Evolutionary conservation across 2,113 vertebrate species (phyloP), one percentile per base, ranked within the genome.

Genomic region (Ochotona princeps): DNA sequence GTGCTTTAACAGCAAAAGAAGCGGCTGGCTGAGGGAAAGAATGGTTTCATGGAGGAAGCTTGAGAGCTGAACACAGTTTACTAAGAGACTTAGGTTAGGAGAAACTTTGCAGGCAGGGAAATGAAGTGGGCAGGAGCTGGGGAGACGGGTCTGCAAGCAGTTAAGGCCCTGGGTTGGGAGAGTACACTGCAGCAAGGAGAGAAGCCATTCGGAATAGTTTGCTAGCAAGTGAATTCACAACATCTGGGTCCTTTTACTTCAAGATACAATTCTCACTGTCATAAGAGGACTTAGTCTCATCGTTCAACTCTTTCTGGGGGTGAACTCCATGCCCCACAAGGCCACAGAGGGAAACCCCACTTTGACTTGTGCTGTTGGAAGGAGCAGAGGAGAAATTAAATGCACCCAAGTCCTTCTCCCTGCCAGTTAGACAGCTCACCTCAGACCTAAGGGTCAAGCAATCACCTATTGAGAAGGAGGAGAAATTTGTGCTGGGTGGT

Each of bases 401-500:
- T 10, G n/a, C 30, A 28, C 69, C 18, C 26, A 74, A n/a, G 25
- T 32, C 25, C 66, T 94, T 65, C 61, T 75, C 38, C 38, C 74
- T 85, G 54, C 49, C 74, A 57, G 10, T 60, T 76, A 80, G 63
- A 81, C 26, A 83, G 63, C 74, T 90, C 47, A 81, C 47, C n/a
- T 32, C 32, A 79, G n/a, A 94, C 51, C 25, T 32, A 47, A 54
- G 61, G 44, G 69, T 95, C 74, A 92, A 90, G 74, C 72, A 78
- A 63, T 89, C 76, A 69, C 18, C 49, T 87, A 44, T 38, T 70
- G 78, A 13, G 74, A 65, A 32, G 38, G 44, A 38, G 75, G 57
- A 89, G 47, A 82, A 78, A 83, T 78, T 84, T 69, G 72, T 15
- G 23, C 8, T 90, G 61, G 83, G 78, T 93, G 88, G 51, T 93